These are phyloP conservation scores for Plumapathes pennacea DNA, from an alignment of 92 coral and sea anemone genomes.

Conservation along the genomic window DNA sequence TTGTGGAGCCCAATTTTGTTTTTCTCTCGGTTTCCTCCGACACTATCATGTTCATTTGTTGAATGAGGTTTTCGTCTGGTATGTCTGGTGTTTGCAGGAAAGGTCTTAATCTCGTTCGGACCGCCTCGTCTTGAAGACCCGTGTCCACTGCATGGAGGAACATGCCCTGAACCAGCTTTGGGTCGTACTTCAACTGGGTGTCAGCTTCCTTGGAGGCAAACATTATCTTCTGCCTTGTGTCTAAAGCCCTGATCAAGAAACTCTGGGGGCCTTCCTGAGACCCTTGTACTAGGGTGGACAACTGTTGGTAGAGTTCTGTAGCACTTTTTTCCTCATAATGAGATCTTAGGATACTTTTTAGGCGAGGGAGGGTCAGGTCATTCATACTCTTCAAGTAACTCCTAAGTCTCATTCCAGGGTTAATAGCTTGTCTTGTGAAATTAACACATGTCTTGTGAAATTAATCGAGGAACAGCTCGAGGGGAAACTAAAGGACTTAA, in stretches of 20 bases:
- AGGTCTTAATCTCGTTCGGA: too few relatives aligned
- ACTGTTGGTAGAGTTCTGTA: conserved; percentile 27
- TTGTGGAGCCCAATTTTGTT: too few relatives aligned
- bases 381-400: conserved; percentile 29
- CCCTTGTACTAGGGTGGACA: conserved; percentile 25
- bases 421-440: too few relatives aligned
- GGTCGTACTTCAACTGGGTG: conserved; percentile 32
- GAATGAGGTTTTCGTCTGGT: too few relatives aligned
- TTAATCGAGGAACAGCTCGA: too few relatives aligned
- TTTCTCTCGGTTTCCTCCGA: too few relatives aligned
- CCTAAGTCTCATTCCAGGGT: conserved; percentile 30
- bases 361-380: conserved; percentile 5
- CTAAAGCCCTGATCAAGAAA: conserved; percentile 48
- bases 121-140: conserved; percentile 37
- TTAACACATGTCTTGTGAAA: too few relatives aligned
- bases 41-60: too few relatives aligned
- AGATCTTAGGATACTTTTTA: conserved; percentile 26
- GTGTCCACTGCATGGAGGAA: conserved; percentile 38
- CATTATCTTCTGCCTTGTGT: conserved; percentile 22
- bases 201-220: conserved; percentile 40
- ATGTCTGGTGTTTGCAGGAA: too few relatives aligned
- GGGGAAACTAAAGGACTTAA: too few relatives aligned
- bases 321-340: conserved; percentile 43
- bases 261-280: conserved; percentile 35
- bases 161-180: conserved; percentile 19